These are phyloP conservation scores for Neosilurus mollespiculum DNA, from an alignment of 2,797 vertebrate genomes.

Conservation along the genomic window DNA sequence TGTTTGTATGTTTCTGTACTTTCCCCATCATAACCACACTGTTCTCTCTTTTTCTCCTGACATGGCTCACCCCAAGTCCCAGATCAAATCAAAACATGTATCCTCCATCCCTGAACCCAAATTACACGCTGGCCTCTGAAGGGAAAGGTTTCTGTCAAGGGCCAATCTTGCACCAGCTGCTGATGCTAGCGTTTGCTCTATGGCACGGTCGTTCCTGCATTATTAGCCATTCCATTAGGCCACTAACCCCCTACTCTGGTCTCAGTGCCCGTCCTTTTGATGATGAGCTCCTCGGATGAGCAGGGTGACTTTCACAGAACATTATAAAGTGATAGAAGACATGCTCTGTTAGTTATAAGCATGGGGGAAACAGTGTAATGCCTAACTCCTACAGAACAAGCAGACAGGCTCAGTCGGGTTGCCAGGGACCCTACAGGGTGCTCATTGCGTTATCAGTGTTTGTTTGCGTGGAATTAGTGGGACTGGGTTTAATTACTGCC, in stretches of 20 bases:
- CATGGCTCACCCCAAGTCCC: conserved; percentile 47
- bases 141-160: conserved; percentile 42
- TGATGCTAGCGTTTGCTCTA: conserved; percentile 39
- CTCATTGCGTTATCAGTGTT: conserved; percentile 53
- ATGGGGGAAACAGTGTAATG: not conserved
- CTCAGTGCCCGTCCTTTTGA: conserved; percentile 35
- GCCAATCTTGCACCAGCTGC: conserved; percentile 32
- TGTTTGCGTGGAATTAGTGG: conserved; percentile 60
- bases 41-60: conserved; percentile 25
- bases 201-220: conserved; percentile 25
- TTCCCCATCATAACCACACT: not conserved
- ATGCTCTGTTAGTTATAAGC: conserved; percentile 30
- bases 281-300: conserved; percentile 15
- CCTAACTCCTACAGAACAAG: conserved; percentile 23
- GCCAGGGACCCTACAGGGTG: conserved; percentile 45
- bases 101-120: conserved; percentile 42
- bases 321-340: conserved; percentile 28
- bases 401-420: conserved; percentile 30
- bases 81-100: conserved; percentile 54
- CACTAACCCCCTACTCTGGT: conserved; percentile 15
- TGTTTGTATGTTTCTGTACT: conserved; percentile 18
- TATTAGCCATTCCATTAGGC: conserved; percentile 33
- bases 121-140: conserved; percentile 47
- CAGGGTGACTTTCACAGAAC: conserved; percentile 45
- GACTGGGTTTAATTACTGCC: conserved; percentile 61